Evolutionary conservation across 2,113 vertebrate species (phyloP).

Genomic region (Melospiza melodia): DNA sequence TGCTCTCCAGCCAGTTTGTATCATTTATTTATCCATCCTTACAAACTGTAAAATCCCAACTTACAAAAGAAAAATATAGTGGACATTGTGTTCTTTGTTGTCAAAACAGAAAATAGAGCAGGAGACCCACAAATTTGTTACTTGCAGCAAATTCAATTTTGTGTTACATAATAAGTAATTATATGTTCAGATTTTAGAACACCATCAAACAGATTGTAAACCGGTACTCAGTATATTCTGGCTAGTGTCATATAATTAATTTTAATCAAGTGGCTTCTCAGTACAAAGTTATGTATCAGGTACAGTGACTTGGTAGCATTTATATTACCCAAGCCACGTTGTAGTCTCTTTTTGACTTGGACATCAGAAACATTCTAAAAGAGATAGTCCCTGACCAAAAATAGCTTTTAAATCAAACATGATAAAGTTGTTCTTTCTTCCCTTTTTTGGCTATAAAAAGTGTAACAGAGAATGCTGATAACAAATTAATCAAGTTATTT

Average conservation of each 20-base stretch:
- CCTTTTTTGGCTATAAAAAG: background rate
- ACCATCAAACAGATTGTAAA: background rate
- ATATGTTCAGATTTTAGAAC: background rate
- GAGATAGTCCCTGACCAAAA: background rate
- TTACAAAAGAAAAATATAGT: no score
- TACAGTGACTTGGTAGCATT: background rate
- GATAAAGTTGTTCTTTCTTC: background rate
- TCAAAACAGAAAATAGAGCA: background rate
- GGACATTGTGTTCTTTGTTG: background rate
- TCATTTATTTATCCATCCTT: no score
- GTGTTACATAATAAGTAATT: background rate
- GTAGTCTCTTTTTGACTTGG: background rate
- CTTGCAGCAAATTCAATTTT: background rate
- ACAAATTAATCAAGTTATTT: background rate
- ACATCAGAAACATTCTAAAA: background rate
- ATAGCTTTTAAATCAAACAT: background rate
- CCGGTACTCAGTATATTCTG: background rate
- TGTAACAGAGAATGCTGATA: background rate
- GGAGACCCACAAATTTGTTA: background rate
- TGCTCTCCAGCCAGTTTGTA: no score
- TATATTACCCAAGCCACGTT: background rate
- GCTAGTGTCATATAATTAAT: background rate
- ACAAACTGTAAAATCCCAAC: no score
- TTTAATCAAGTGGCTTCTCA: background rate
- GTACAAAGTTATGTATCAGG: background rate